phyloP scores from a whole-genome alignment of 2,888 invertebrate species.

The Folsomia manolachei region DNA sequence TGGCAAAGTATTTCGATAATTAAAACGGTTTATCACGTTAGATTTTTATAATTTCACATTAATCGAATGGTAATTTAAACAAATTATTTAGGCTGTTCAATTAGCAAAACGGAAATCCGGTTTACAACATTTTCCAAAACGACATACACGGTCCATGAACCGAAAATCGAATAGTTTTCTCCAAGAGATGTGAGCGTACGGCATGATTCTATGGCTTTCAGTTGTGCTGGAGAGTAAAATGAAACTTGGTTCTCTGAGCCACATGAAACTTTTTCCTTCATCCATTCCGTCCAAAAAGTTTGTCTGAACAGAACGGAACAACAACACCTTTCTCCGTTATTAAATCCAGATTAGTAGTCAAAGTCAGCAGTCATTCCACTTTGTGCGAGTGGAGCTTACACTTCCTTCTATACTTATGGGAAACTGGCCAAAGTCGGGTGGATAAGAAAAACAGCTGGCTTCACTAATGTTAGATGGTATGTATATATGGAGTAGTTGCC shows the following conservation, averaged over 20 bases:
- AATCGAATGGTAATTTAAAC: too few species aligned
- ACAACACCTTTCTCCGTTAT: slow-evolving; percentile 7
- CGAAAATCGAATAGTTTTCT: not conserved
- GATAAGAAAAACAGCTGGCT: not conserved
- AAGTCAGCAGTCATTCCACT: slow-evolving; percentile 5
- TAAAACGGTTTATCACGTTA: not conserved
- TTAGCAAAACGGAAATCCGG: too few species aligned
- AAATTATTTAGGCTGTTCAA: too few species aligned
- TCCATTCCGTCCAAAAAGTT: not conserved
- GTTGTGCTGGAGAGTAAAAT: too few species aligned
- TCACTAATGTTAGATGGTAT: too few species aligned
- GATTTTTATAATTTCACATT: too few species aligned
- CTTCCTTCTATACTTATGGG: too few species aligned
- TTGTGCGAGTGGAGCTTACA: not conserved
- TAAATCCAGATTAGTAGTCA: slow-evolving; percentile 2
- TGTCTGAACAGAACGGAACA: not conserved
- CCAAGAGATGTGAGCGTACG: not conserved
- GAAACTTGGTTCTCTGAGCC: not conserved
- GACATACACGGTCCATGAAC: too few species aligned
- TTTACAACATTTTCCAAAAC: too few species aligned
- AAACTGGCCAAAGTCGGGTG: too few species aligned
- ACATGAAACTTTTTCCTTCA: not conserved
- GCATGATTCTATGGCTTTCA: too few species aligned
- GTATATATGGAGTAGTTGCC: too few species aligned
- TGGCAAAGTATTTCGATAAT: not conserved